Conservation (phyloP, 1,140 invertebrate species). For the Drosophila elegans region DNA sequence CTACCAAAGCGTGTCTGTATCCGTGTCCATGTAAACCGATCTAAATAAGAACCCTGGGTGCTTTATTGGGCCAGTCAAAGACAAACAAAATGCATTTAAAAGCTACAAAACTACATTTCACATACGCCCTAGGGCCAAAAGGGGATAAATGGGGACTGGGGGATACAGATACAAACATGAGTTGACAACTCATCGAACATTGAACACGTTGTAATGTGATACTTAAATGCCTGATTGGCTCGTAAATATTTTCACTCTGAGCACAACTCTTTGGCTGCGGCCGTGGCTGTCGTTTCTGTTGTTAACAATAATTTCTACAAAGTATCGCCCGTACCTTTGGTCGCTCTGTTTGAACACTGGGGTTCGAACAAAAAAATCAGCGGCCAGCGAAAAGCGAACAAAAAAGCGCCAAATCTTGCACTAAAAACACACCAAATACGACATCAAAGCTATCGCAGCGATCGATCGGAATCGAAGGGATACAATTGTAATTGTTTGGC, state of each 20-base stretch:
- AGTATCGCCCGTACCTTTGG: conserved; percentile 61
- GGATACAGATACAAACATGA: conserved; percentile 71
- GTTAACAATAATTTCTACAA: conserved; percentile 85
- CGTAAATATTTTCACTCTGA: conserved; percentile 84
- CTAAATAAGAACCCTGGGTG: conserved; percentile 73
- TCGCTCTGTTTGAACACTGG: conserved; percentile 52
- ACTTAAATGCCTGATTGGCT: conserved; percentile 85
- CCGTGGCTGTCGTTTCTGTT: conserved; percentile 68
- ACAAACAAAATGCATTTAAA: conserved; percentile 84
- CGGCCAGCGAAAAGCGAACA: conserved; percentile 34
- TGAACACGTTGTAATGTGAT: conserved; percentile 85
- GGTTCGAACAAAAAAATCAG: conserved; percentile 1
- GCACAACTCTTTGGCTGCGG: conserved; percentile 31
- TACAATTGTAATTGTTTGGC: conserved; percentile 78
- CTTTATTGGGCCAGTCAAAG: conserved; percentile 74
- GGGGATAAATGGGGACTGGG: conserved; percentile 24
- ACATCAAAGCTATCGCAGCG: conserved; percentile 84
- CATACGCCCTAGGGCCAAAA: conserved; percentile 21
- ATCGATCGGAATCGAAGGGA: conserved; percentile 76
- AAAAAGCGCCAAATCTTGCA: conserved; percentile 84
- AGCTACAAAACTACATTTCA: conserved; percentile 82
- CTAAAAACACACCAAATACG: conserved; percentile 84
- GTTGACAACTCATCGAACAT: conserved; percentile 85
- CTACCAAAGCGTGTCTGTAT: conserved; percentile 53
- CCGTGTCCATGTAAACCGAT: conserved; percentile 79